Evolutionary conservation across 2,113 vertebrate genomes (phyloP).

Genomic region (Paramisgurnus dabryanus): DNA sequence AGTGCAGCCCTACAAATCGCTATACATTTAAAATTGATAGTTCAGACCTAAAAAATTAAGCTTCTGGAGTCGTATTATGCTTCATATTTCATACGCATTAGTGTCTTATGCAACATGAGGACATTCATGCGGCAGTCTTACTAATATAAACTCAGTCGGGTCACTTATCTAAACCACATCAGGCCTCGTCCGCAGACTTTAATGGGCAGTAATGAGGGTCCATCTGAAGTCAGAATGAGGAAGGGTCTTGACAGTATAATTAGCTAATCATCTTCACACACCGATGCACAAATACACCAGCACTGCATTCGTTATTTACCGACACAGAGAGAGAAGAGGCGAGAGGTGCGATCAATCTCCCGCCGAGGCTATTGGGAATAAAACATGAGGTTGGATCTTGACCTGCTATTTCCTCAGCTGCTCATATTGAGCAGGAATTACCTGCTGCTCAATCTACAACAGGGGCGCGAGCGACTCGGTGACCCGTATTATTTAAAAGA

Average conservation of each 20-base stretch:
- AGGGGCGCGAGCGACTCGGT: conserved; percentile 11
- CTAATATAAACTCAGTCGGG: neutral
- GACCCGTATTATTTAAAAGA: conserved; percentile 34
- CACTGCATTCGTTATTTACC: conserved; percentile 44
- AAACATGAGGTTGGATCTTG: conserved; percentile 49
- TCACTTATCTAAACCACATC: conserved; percentile 33
- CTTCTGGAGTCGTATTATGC: neutral
- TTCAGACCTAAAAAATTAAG: neutral
- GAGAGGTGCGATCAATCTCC: conserved; percentile 46
- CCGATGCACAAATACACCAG: conserved; percentile 40
- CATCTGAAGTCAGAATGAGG: conserved; percentile 32
- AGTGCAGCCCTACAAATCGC: conserved; percentile 13
- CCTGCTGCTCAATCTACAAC: conserved; percentile 9
- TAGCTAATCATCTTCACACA: conserved; percentile 47
- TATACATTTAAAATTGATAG: conserved; percentile 17
- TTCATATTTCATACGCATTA: conserved; percentile 4
- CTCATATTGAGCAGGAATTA: conserved; percentile 41
- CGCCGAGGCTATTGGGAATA: conserved; percentile 38
- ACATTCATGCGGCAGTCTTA: conserved; percentile 1
- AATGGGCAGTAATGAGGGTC: conserved; percentile 27
- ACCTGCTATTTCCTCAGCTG: conserved; percentile 35
- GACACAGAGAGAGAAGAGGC: conserved; percentile 10
- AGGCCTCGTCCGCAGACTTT: conserved; percentile 5
- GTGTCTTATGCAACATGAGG: neutral
- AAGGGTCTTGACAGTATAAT: conserved; percentile 46